Conservation (phyloP, 2,113 vertebrate species). For the Actenoides lindsayi region DNA sequence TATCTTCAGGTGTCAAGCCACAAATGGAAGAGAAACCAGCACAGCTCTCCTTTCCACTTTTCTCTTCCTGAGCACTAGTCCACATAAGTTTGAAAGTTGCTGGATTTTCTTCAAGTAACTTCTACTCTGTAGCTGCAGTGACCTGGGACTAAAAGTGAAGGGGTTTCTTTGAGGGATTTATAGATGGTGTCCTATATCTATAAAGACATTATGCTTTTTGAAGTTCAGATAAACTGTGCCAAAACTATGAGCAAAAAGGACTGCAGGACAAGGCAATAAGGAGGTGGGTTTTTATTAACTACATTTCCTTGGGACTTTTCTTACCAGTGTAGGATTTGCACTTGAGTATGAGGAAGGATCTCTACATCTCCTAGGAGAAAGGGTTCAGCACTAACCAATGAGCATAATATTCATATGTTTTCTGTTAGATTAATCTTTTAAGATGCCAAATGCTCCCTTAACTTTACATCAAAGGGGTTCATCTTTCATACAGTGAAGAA, state of each 20-base stretch:
- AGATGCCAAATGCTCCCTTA: neutral
- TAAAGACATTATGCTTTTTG: neutral
- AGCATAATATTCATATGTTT: neutral
- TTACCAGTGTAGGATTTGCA: neutral
- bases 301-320: neutral
- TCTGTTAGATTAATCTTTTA: neutral
- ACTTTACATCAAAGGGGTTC: neutral
- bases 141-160: neutral
- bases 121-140: neutral
- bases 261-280: neutral
- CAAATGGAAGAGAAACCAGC: neutral
- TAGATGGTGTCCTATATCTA: neutral
- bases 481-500: slow-evolving; percentile 8
- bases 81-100: neutral
- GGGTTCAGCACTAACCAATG: neutral
- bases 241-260: neutral
- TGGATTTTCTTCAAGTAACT: neutral
- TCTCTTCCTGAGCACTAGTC: neutral
- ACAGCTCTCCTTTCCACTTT: neutral
- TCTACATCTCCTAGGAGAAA: neutral
- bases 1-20: neutral
- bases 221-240: neutral
- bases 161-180: neutral
- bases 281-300: neutral
- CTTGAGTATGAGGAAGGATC: neutral